Conservation (phyloP, 2,888 invertebrate genomes). For the Clunio marinus region DNA sequence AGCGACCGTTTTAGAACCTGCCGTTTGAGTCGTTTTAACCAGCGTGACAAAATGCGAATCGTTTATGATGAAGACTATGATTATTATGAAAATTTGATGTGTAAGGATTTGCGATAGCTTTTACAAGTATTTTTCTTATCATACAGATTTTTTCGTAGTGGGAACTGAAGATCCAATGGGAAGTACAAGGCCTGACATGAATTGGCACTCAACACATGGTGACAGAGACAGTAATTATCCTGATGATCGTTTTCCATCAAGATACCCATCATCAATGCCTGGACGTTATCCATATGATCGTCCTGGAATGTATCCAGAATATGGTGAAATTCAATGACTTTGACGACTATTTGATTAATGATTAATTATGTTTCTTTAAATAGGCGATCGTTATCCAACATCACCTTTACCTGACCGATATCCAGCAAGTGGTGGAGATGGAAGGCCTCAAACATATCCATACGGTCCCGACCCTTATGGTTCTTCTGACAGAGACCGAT, state of each 20-base stretch:
- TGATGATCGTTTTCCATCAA: background rate
- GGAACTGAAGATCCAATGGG: conserved; percentile 33
- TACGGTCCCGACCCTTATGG: conserved; percentile 47
- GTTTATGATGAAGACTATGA: conserved; percentile 89
- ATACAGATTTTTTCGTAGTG: conserved; percentile 20
- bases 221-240: conserved; percentile 52
- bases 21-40: conserved; percentile 78
- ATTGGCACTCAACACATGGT: conserved; percentile 24
- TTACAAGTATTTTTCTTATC: background rate
- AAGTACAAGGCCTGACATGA: conserved; percentile 33
- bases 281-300: conserved; percentile 45
- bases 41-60: conserved; percentile 80
- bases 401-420: conserved; percentile 45
- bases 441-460: conserved; percentile 43
- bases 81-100: conserved; percentile 89
- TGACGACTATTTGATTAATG: conserved; percentile 41
- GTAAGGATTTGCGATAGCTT: conserved; percentile 57
- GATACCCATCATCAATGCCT: conserved; percentile 42
- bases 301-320: conserved; percentile 45
- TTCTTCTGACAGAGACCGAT: conserved; percentile 44
- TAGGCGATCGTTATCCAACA: conserved; percentile 48
- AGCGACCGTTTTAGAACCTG: conserved; percentile 82
- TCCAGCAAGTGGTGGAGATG: conserved; percentile 47
- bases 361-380: conserved; percentile 41
- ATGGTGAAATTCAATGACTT: conserved; percentile 39